phyloP scores from a whole-genome alignment of 2,888 invertebrate genomes.

The Spisula solida region DNA sequence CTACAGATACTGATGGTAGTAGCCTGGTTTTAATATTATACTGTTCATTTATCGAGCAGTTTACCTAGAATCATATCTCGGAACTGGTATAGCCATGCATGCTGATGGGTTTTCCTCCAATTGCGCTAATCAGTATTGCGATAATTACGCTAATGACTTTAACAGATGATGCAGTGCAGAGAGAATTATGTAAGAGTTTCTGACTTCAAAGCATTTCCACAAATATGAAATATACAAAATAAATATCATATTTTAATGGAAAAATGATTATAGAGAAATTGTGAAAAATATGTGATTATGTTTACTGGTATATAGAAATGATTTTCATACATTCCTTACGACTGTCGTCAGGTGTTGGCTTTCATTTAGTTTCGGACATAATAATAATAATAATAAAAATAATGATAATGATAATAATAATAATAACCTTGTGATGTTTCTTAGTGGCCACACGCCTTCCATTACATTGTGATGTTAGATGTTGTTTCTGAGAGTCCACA shows the following conservation, averaged over 20 bases:
- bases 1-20: constrained; percentile 42
- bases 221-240: constrained; percentile 53
- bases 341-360: neutral
- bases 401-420: no score
- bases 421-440: no score
- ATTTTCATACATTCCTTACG: neutral
- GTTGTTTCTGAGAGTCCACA: no score
- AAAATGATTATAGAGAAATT: constrained; percentile 43
- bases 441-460: no score
- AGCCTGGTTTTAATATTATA: constrained; percentile 63
- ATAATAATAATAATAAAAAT: no score
- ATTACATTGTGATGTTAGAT: no score
- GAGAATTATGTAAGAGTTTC: constrained; percentile 60
- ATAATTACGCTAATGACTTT: constrained; percentile 63
- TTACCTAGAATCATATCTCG: constrained; percentile 45
- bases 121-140: constrained; percentile 60
- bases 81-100: constrained; percentile 43
- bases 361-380: neutral
- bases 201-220: constrained; percentile 51
- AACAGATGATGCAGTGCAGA: constrained; percentile 55
- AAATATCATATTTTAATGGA: constrained; percentile 52
- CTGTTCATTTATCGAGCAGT: constrained; percentile 35
- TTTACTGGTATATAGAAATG: neutral
- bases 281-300: constrained; percentile 17
- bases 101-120: constrained; percentile 57